Conservation (phyloP, 2,888 invertebrate genomes). For the Matsumyia berberina region DNA sequence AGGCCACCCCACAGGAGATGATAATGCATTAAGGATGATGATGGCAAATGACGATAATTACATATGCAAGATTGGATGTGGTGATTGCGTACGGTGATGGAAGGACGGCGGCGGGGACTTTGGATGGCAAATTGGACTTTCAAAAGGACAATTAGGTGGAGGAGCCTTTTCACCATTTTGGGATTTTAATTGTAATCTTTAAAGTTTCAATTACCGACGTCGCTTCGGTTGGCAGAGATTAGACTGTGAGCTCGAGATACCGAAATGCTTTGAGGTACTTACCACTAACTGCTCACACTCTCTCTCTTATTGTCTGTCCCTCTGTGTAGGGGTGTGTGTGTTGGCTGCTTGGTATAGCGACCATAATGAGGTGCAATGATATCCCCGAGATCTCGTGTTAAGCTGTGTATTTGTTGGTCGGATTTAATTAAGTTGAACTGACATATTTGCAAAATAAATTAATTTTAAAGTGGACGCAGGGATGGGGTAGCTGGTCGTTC, state of each 20-base stretch:
- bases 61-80: constrained; percentile 71
- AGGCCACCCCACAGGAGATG: constrained; percentile 12
- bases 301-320: too few species aligned
- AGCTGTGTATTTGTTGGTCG: neutral
- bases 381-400: constrained; percentile 10
- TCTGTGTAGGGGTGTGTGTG: neutral
- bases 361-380: constrained; percentile 51
- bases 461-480: too few species aligned
- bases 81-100: constrained; percentile 44
- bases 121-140: constrained; percentile 10
- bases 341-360: constrained; percentile 22
- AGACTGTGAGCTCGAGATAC: constrained; percentile 14
- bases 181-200: constrained; percentile 50
- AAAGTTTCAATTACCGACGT: constrained; percentile 61
- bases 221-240: constrained; percentile 15
- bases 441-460: constrained; percentile 8
- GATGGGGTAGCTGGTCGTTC: too few species aligned
- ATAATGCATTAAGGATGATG: constrained; percentile 74
- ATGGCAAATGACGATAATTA: constrained; percentile 76
- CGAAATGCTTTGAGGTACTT: neutral
- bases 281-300: neutral
- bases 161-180: constrained; percentile 10
- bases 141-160: constrained; percentile 49
- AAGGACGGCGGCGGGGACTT: neutral
- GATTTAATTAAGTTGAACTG: constrained; percentile 5